Percentiles rank a stretch among this genome's conserved stretches.
These are phyloP conservation scores for Caenorhabditis doughertyi DNA, from an alignment of 2,888 invertebrate genomes.

Conservation along the genomic window DNA sequence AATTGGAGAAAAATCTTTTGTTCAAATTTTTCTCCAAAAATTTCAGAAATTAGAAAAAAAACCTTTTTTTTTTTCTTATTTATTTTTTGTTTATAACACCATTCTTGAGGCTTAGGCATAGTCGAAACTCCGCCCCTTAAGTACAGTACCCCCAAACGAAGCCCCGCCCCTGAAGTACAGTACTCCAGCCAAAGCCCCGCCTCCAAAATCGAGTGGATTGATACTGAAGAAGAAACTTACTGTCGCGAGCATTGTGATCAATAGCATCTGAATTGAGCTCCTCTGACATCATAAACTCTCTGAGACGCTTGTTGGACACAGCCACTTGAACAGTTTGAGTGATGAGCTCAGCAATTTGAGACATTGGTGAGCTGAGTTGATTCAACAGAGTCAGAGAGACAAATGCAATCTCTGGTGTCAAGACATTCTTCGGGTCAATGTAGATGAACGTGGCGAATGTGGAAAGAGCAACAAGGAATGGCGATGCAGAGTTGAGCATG, in stretches of 20 bases:
- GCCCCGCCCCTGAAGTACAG: too few relatives aligned
- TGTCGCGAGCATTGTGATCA: slow-evolving; percentile 68
- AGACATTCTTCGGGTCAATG: slow-evolving; percentile 77
- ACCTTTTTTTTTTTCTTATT: too few relatives aligned
- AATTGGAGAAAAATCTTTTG: too few relatives aligned
- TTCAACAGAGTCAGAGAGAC: slow-evolving; percentile 98
- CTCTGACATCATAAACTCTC: slow-evolving; percentile 78
- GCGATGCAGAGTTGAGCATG: slow-evolving; percentile 81
- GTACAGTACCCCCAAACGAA: too few relatives aligned
- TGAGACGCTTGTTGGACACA: slow-evolving; percentile 80
- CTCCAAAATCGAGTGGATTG: too few relatives aligned
- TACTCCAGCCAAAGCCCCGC: too few relatives aligned
- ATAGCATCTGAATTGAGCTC: slow-evolving; percentile 66
- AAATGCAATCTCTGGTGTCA: slow-evolving; percentile 89
- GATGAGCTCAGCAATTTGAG: slow-evolving; percentile 88
- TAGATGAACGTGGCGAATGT: slow-evolving; percentile 81
- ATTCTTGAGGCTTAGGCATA: too few relatives aligned
- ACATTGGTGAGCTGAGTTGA: slow-evolving; percentile 95
- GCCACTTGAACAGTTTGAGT: slow-evolving; percentile 81
- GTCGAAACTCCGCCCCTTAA: too few relatives aligned
- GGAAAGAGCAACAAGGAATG: slow-evolving; percentile 81
- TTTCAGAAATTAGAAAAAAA: too few relatives aligned
- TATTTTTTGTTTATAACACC: too few relatives aligned
- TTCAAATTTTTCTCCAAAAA: too few relatives aligned
- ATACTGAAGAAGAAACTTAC: slow-evolving; percentile 43